Conservation (phyloP, 92 coral and sea anemone genomes). For the Nematostella vectensis region DNA sequence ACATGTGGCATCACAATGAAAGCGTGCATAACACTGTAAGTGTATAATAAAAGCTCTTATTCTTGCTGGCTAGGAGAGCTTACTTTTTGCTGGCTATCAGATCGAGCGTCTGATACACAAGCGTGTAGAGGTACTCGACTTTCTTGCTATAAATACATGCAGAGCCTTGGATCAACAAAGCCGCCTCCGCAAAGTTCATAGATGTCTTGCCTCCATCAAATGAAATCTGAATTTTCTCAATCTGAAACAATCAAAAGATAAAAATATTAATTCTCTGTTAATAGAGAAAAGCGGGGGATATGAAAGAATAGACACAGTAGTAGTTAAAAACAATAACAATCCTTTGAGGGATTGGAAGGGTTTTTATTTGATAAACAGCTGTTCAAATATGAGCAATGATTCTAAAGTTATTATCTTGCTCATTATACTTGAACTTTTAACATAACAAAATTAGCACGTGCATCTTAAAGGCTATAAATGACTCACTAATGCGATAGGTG, state of each 20-base stretch:
- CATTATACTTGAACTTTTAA: too few species aligned
- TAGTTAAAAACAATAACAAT: background rate
- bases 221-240: conserved; percentile 81
- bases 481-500: too few species aligned
- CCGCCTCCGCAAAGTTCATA: conserved; percentile 99
- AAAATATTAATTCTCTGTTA: background rate
- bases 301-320: background rate
- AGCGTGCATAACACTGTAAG: too few species aligned
- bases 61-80: too few species aligned
- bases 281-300: background rate
- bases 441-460: too few species aligned
- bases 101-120: conserved; percentile 90
- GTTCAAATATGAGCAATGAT: too few species aligned
- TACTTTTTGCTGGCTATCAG: conserved; percentile 93
- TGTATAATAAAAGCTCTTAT: too few species aligned
- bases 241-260: conserved; percentile 20
- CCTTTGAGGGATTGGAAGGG: background rate
- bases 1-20: too few species aligned
- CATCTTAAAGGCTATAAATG: too few species aligned
- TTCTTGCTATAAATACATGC: conserved; percentile 94
- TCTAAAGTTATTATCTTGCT: too few species aligned
- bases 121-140: conserved; percentile 90
- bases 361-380: background rate
- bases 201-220: conserved; percentile 91
- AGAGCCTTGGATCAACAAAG: conserved; percentile 88